Base-by-base conservation (phyloP, 2,888 invertebrate genomes). In the Lasioglossum pauxillum region DNA sequence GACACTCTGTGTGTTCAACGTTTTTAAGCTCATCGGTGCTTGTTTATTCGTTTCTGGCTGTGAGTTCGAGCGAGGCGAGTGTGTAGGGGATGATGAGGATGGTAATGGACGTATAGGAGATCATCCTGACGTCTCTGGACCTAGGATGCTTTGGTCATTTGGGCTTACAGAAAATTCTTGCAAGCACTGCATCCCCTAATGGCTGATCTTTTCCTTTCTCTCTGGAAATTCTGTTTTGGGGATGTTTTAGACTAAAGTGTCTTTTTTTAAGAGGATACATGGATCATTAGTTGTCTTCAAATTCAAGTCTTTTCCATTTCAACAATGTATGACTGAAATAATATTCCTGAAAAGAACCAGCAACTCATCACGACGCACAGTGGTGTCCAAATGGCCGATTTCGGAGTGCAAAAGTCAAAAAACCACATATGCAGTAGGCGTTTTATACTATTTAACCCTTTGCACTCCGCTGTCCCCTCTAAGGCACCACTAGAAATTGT, bases 31-130 rank as follows among this genome's bases (percentile, higher is more conserved):
- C 53, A 23, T 44, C 16, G 14, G 31, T 12, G 75, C 60, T 31
- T 60, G 75, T 64, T 27, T 44, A 44, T 60, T 75, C 60, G 31
- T 75, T 75, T 60, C n/a, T 60, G 10, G 8, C 31, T 7, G 19
- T 35, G 35, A 10, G 35, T 35, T 67, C 67, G 67, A 16, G 31
- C 67, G 67, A 35, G 31, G 19, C 1, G 31, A 10, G 35, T 31
- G 27, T 64, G 64, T 31, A 64, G 31, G 64, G 35, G 8, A 35
- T 67, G 67, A 35, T 67, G 67, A 16, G 31, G 1, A 8, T 10
- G 35, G 19, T 67, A 67, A 67, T 67, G 67, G 67, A 67, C 67
- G 19, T 27, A 31, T 31, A 27, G 27, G 16, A 31, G 31, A 64
- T 27, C 19, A 35, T 31, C 35, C 19, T 19, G 35, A 31, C 35